A percentile compares a stretch with the other conserved stretches of the same genome.
These are phyloP conservation scores for Andrena dorsata DNA, from an alignment of 2,888 invertebrate species.

Conservation along the genomic window DNA sequence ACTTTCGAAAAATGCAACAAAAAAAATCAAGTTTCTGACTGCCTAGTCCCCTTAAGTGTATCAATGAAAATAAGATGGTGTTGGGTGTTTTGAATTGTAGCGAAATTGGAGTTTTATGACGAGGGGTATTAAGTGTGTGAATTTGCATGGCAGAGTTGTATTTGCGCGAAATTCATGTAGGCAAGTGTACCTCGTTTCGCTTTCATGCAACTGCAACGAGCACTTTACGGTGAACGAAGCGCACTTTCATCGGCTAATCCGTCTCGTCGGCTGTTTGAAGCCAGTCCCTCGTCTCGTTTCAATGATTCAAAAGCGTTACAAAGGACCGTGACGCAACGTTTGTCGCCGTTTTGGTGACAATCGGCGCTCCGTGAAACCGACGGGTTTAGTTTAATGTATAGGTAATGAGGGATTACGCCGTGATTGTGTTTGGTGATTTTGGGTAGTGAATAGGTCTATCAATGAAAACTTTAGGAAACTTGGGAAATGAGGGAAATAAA, in stretches of 20 bases:
- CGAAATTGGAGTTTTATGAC: not conserved
- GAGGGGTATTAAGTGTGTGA: not conserved
- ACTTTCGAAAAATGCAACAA: too few relatives aligned
- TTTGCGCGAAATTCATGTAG: not conserved
- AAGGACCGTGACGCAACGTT: conserved; percentile 27
- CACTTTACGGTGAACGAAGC: conserved; percentile 43
- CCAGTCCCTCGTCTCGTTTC: conserved; percentile 39
- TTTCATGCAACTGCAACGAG: conserved; percentile 35
- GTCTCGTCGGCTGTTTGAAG: conserved; percentile 52
- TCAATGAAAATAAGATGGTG: not conserved
- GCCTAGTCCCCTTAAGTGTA: not conserved
- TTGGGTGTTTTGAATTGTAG: not conserved
- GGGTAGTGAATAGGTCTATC: too few relatives aligned
- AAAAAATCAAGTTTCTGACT: too few relatives aligned
- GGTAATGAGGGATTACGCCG: not conserved
- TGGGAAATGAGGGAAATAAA: too few relatives aligned
- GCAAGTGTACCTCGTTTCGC: conserved; percentile 33
- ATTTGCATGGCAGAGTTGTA: not conserved
- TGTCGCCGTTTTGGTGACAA: conserved; percentile 34
- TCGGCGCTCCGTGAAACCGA: conserved; percentile 4
- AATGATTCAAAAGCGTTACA: conserved; percentile 35
- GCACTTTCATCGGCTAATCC: conserved; percentile 63
- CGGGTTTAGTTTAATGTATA: conserved; percentile 21
- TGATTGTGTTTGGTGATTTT: not conserved
- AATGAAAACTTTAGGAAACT: not conserved